phyloP scores from a whole-genome alignment of 1,140 invertebrate species.

The Littorina saxatilis region DNA sequence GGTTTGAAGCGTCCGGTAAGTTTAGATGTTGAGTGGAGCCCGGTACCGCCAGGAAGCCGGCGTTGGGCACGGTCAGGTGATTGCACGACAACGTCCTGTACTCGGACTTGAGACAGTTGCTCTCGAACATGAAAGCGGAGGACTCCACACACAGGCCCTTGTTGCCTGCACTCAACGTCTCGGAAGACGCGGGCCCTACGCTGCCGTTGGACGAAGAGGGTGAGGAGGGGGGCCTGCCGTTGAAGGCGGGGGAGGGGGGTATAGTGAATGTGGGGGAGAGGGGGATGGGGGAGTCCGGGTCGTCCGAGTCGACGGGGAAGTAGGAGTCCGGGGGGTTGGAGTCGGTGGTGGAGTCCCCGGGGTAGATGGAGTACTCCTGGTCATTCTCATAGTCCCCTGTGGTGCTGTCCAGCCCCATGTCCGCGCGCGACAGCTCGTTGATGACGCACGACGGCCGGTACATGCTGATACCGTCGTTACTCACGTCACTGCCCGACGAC shows the following conservation, averaged over 20 bases:
- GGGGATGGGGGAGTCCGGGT: not conserved
- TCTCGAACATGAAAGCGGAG: too few relatives aligned
- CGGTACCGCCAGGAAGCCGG: not conserved
- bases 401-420: slow-evolving; percentile 35
- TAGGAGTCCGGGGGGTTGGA: slow-evolving; percentile 5
- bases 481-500: slow-evolving; percentile 66
- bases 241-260: not conserved
- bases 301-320: slow-evolving; percentile 1
- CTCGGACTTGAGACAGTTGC: too few relatives aligned
- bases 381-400: slow-evolving; percentile 14
- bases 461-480: slow-evolving; percentile 63
- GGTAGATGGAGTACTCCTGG: not conserved
- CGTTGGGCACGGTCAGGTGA: not conserved
- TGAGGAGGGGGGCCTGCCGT: not conserved
- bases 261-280: too few relatives aligned
- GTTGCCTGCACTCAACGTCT: too few relatives aligned
- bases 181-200: too few relatives aligned
- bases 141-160: too few relatives aligned
- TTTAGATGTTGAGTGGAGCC: not conserved
- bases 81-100: not conserved
- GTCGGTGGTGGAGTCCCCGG: slow-evolving; percentile 25
- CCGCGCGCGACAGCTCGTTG: slow-evolving; percentile 51
- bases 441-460: slow-evolving; percentile 58
- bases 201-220: not conserved
- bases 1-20: not conserved